A percentile compares a stretch with the other conserved stretches of the same genome.
phyloP scores from a whole-genome alignment of 2,888 invertebrate species.

The Yponomeuta cagnagella region DNA sequence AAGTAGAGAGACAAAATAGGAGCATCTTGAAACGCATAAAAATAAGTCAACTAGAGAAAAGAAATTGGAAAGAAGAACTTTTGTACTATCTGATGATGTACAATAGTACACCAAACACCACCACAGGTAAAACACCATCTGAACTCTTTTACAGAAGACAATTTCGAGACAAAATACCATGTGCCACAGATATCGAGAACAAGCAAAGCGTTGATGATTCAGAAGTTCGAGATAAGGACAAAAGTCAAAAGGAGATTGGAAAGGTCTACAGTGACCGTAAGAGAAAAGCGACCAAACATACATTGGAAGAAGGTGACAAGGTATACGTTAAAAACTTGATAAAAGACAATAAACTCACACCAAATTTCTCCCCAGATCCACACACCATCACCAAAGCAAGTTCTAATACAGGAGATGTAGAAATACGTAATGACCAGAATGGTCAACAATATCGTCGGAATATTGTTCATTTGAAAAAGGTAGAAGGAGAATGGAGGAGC shows the following conservation, averaged over 20 bases:
- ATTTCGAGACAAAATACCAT: slow-evolving; percentile 18
- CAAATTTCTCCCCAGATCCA: slow-evolving; percentile 6
- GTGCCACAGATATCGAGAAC: background rate
- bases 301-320: slow-evolving; percentile 6
- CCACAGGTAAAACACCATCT: slow-evolving; percentile 14
- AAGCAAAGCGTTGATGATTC: slow-evolving; percentile 12
- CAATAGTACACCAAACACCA: slow-evolving; percentile 15
- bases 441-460: slow-evolving; percentile 9
- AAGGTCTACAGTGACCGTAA: background rate
- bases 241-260: slow-evolving; percentile 7
- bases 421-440: slow-evolving; percentile 10
- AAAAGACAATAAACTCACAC: slow-evolving; percentile 7
- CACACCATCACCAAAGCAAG: background rate
- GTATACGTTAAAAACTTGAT: slow-evolving; percentile 11
- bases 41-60: slow-evolving; percentile 23
- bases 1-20: slow-evolving; percentile 20
- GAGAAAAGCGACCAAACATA: slow-evolving; percentile 5
- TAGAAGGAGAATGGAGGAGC: slow-evolving; percentile 11
- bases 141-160: slow-evolving; percentile 14
- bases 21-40: slow-evolving; percentile 21
- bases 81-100: slow-evolving; percentile 21
- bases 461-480: slow-evolving; percentile 13
- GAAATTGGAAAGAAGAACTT: slow-evolving; percentile 19
- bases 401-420: background rate
- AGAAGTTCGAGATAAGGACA: slow-evolving; percentile 16